phyloP scores from a whole-genome alignment of 2,888 invertebrate genomes.

The Acronicta leporina region DNA sequence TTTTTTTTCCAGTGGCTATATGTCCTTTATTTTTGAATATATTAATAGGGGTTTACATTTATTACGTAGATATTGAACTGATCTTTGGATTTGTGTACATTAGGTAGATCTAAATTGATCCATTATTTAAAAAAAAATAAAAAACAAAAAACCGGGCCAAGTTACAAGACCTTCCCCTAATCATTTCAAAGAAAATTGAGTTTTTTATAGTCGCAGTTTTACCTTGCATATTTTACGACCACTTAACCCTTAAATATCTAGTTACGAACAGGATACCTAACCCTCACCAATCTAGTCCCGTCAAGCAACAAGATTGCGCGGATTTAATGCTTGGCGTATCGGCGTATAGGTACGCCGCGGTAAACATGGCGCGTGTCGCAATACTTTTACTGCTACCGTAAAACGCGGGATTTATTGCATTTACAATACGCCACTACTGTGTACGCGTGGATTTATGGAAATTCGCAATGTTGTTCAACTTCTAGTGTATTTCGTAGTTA shows the following conservation, averaged over 20 bases:
- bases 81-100: no score
- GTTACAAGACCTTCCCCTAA: no score
- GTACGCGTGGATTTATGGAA: slow-evolving; percentile 41
- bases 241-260: slow-evolving; percentile 8
- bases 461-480: slow-evolving; percentile 7
- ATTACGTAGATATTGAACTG: no score
- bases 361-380: slow-evolving; percentile 54
- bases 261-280: slow-evolving; percentile 14
- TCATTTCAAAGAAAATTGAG: no score
- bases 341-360: slow-evolving; percentile 24
- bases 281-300: slow-evolving; percentile 20
- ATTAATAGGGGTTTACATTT: no score
- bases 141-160: no score
- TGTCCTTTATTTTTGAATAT: no score
- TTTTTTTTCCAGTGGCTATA: no score
- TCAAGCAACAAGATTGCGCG: slow-evolving; percentile 37
- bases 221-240: slow-evolving; percentile 4
- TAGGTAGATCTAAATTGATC: no score
- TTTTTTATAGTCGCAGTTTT: no score
- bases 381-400: slow-evolving; percentile 54
- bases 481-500: slow-evolving; percentile 4
- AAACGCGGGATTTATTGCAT: slow-evolving; percentile 55
- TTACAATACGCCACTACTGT: slow-evolving; percentile 48
- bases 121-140: no score
- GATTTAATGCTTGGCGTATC: slow-evolving; percentile 33